Evolutionary conservation across 2,797 vertebrate species (phyloP), one percentile per base, ranked within the genome.

Genomic region (Darevskia mixta): DNA sequence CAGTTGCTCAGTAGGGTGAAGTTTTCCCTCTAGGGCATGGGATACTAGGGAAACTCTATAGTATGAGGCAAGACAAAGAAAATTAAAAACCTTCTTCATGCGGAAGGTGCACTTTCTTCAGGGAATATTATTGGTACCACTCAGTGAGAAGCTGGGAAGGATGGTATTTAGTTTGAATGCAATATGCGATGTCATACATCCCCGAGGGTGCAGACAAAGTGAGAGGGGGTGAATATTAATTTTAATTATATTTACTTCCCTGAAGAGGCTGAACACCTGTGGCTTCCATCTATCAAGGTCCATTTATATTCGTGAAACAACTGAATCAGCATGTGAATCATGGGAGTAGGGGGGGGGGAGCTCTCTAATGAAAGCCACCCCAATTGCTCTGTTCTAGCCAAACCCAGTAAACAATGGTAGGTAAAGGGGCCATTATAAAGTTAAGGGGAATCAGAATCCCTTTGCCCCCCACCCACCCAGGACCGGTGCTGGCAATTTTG

Each of bases 241-340:
- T 69, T 71, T 55, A 79, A 79, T 67, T 79, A 41, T 79, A 35
- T 79, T 38, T 79, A 79, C 9, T 86, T 86, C 71, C 38, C 64
- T 45, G 13, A 15, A 49, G 66, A 86, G 76, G 27, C n/a, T 55
- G 45, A 67, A 27, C 23, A 49, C 29, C 61, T 32, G 15, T 67
- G 32, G 61, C 66, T 49, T 67, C n/a, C 64, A 35, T 69, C 64
- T 79, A 4, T 86, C n/a, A 20, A 69, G 76, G 41, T 79, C 43
- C 43, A 29, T 69, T 69, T 71, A 9, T 38, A 55, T 27, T 38
- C 17, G 23, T n/a, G 82, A 38, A 25, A 58, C 20, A 78, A 49
- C 20, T 49, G 13, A 41, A 38, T 8, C 73, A 58, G 67, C 58
- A 69, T 23, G 35, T 49, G 35, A 41, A 27, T 83, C 25, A 6